Base-by-base conservation (phyloP, 2,797 vertebrate genomes). In the Eleutherodactylus coqui region DNA sequence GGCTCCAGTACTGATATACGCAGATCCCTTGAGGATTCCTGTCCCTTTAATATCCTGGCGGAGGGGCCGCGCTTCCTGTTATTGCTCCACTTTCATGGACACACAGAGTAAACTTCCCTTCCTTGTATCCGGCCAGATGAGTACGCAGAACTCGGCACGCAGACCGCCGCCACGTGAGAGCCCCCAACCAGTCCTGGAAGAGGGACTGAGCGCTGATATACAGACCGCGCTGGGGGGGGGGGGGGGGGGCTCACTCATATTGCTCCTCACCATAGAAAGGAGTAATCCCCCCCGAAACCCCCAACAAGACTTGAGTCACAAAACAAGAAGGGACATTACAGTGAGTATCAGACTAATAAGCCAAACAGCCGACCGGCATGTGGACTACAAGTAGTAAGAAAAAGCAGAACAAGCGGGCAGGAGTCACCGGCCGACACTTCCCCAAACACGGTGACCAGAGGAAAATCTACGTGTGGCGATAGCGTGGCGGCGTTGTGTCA, bases 91-190 rank as follows among this genome's bases (percentile, higher is more conserved):
- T 16, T 45, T 27, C 24, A 58, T 58, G 84, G 67, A 41, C 38
- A 43, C 47, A 24, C 4, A 77, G 64, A 41, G 27, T 55, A 85
- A 51, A 60, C 51, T 79, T 85, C 84, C 75, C 38, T 13, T 79
- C 19, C 8, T 5, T 14, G 64, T 45, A 72, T 85, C 76, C 76
- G 70, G 76, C n/a, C n/a, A 14, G 60, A 51, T 36, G 83, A 72
- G 8, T 24, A 13, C 75, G 1, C 34, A 45, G 21, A 27, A 34
- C 27, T 36, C 60, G 24, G 38, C 45, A 51, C 27, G 9, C 32
- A 36, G 24, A 10, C 32, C 16, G 2, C 1, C 5, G 4, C 8
- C 58, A 16, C 29, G 2, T 24, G 21, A 21, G 16, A 4, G 24
- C 24, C n/a, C 10, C 58, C n/a, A n/a, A 24, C 27, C 55, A 7